These are phyloP conservation scores for Choristoneura rosaceana DNA, from an alignment of 2,888 invertebrate species.

Conservation along the genomic window DNA sequence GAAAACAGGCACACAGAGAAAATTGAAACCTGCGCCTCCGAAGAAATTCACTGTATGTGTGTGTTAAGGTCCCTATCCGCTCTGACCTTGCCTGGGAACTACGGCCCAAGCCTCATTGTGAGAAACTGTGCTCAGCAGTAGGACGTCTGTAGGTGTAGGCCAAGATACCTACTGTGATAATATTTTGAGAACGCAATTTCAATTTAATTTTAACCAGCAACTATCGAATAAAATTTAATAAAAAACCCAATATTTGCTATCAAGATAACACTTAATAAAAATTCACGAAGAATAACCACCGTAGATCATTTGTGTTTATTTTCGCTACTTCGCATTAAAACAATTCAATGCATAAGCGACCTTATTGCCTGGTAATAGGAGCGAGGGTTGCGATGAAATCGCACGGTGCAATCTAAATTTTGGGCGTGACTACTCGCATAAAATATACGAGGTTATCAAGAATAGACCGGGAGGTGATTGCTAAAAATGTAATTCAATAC, in stretches of 20 bases:
- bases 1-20: no score
- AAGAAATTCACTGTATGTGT: no score
- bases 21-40: no score
- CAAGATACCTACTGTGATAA: no score
- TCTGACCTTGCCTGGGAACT: no score
- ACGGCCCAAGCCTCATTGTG: no score
- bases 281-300: constrained; percentile 13
- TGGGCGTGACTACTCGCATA: constrained; percentile 29
- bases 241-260: constrained; percentile 15
- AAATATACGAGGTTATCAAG: constrained; percentile 38
- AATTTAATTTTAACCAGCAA: background rate
- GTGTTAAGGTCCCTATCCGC: no score
- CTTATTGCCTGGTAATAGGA: background rate
- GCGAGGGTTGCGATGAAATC: background rate
- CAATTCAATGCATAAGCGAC: background rate
- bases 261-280: constrained; percentile 34
- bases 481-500: background rate
- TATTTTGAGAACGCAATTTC: background rate
- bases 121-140: no score
- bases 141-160: no score
- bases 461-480: constrained; percentile 21
- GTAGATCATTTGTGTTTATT: constrained; percentile 13
- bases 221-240: constrained; percentile 10
- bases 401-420: constrained; percentile 37
- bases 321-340: constrained; percentile 36